A percentile compares a stretch with the other conserved stretches of the same genome.
These are phyloP conservation scores for Margarornis squamiger DNA, from an alignment of 2,797 vertebrate species.

Conservation along the genomic window DNA sequence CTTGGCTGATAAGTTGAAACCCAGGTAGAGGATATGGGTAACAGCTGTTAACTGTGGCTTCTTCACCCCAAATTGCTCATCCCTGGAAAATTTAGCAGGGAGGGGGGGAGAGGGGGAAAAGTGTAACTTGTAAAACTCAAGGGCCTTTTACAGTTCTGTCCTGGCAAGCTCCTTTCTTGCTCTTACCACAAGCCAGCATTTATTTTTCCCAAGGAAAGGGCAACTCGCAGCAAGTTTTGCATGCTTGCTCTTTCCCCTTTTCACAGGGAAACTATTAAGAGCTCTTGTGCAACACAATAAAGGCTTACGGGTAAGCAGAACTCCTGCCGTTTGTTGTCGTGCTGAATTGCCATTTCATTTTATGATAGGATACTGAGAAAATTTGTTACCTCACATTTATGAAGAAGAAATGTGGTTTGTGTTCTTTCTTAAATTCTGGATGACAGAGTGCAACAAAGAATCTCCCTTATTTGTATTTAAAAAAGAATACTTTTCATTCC, in stretches of 20 bases:
- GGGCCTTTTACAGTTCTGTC: background rate
- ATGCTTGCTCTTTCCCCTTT: accelerated
- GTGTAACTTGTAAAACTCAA: background rate
- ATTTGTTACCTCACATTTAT: background rate
- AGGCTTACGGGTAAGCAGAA: background rate
- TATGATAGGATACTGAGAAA: background rate
- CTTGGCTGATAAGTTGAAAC: background rate
- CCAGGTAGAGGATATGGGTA: background rate
- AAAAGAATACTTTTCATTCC: background rate
- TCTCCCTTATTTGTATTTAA: background rate
- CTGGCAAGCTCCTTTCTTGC: background rate
- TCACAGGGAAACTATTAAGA: background rate
- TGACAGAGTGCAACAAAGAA: background rate
- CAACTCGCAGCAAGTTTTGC: background rate
- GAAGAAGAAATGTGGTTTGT: background rate
- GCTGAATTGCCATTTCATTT: background rate
- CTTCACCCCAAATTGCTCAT: background rate
- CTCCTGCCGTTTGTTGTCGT: background rate
- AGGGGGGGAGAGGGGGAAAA: background rate
- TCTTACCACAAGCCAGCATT: accelerated
- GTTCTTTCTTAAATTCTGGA: background rate
- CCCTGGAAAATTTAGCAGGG: background rate
- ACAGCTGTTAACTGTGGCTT: background rate
- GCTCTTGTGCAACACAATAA: background rate
- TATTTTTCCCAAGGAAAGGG: background rate